Percentiles rank a stretch among this genome's conserved stretches.
These are phyloP conservation scores for Galaxea fascicularis DNA, from an alignment of 92 coral and sea anemone species.

Conservation along the genomic window DNA sequence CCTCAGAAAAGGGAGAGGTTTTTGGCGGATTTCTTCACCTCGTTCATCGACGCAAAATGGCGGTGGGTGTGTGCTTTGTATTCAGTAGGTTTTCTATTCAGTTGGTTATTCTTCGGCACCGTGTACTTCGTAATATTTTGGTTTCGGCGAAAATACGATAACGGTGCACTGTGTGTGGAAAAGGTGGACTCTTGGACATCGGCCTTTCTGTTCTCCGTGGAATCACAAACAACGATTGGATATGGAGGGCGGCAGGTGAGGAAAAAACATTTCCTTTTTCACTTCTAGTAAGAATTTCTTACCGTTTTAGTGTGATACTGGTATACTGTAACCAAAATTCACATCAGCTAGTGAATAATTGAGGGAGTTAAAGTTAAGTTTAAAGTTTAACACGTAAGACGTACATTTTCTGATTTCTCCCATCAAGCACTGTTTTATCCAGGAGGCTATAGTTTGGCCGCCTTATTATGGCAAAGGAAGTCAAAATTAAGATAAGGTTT, in stretches of 20 bases:
- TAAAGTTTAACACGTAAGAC: too few relatives aligned
- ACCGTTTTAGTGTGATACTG: neutral
- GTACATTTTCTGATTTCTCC: too few relatives aligned
- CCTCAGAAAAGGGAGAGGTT: conserved; percentile 77
- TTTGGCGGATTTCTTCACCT: conserved; percentile 88
- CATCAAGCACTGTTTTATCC: too few relatives aligned
- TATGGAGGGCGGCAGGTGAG: conserved; percentile 98
- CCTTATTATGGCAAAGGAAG: too few relatives aligned
- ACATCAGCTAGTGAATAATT: too few relatives aligned
- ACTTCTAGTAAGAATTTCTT: neutral
- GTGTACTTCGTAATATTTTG: conserved; percentile 81
- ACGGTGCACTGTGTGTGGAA: conserved; percentile 77
- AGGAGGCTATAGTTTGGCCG: too few relatives aligned
- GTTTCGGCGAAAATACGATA: conserved; percentile 60
- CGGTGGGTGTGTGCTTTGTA: conserved; percentile 80
- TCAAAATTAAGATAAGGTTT: too few relatives aligned
- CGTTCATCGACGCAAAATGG: conserved; percentile 92
- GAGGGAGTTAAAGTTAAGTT: too few relatives aligned
- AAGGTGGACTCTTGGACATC: conserved; percentile 92
- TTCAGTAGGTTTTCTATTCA: conserved; percentile 79
- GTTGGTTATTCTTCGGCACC: conserved; percentile 94
- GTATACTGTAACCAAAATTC: too few relatives aligned
- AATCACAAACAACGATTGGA: conserved; percentile 98
- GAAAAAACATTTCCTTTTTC: neutral
- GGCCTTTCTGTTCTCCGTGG: conserved; percentile 95